Conservation (phyloP, 2,113 vertebrate genomes). For the Brachionichthys hirsutus region DNA sequence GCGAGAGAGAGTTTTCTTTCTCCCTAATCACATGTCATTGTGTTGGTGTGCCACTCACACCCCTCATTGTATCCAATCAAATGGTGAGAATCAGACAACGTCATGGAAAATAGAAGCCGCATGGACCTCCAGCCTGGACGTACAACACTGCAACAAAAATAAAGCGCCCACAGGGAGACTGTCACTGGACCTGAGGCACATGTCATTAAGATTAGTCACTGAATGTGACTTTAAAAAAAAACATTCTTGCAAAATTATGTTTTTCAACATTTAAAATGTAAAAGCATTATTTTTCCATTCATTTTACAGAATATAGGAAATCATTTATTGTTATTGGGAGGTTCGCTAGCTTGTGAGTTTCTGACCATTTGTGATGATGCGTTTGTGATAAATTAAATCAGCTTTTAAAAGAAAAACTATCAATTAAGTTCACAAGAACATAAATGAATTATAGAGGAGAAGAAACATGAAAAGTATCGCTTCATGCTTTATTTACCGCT, state of each 20-base stretch:
- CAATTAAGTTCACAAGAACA: not conserved
- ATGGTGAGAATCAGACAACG: constrained; percentile 34
- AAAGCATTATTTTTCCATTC: not conserved
- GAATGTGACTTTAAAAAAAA: not conserved
- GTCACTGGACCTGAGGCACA: not conserved
- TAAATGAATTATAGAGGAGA: not conserved
- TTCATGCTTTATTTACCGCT: no score
- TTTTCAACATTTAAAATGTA: not conserved
- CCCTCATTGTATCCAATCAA: constrained; percentile 72
- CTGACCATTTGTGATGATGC: not conserved
- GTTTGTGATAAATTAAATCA: not conserved
- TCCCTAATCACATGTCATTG: constrained; percentile 61
- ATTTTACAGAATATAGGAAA: not conserved
- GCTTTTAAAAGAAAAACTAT: not conserved
- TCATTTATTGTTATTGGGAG: not conserved
- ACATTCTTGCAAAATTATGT: not conserved
- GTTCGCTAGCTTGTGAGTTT: not conserved
- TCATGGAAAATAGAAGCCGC: constrained; percentile 30
- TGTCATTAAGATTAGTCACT: no score
- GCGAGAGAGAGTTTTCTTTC: constrained; percentile 19
- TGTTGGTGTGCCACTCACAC: constrained; percentile 61
- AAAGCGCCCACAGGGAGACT: constrained; percentile 19
- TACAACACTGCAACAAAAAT: constrained; percentile 26
- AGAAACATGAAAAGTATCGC: no score
- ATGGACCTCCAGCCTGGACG: constrained; percentile 29